phyloP scores from a whole-genome alignment of 1,140 invertebrate species.

The Philotrypesis tridentata region DNA sequence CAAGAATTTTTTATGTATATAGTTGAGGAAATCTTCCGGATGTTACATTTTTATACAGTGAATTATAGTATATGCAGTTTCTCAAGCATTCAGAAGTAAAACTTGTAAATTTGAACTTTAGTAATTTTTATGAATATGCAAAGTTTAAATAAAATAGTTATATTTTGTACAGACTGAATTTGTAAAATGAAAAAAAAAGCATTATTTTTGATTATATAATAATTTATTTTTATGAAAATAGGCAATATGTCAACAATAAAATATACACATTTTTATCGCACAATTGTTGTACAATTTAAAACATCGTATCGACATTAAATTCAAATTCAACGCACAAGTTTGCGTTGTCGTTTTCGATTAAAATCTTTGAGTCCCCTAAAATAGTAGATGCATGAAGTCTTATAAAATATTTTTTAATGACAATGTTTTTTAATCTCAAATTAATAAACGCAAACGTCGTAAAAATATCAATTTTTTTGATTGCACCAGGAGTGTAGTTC shows the following conservation, averaged over 20 bases:
- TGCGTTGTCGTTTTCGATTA: not conserved
- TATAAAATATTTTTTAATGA: constrained; percentile 11
- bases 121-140: not conserved
- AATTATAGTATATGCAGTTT: constrained; percentile 6
- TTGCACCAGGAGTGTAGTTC: not conserved
- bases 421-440: not conserved
- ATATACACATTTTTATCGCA: constrained; percentile 48
- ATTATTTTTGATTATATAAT: constrained; percentile 34
- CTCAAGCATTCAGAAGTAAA: constrained; percentile 10
- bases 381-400: constrained; percentile 16
- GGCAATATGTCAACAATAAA: constrained; percentile 63
- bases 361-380: constrained; percentile 12
- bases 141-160: constrained; percentile 12
- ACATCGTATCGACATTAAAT: constrained; percentile 21
- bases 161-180: constrained; percentile 27
- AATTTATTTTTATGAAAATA: constrained; percentile 67
- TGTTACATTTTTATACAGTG: constrained; percentile 28
- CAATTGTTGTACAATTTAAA: constrained; percentile 41
- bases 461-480: constrained; percentile 27
- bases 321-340: constrained; percentile 30
- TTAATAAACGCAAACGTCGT: not conserved
- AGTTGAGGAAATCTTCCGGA: not conserved
- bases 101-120: constrained; percentile 9
- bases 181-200: not conserved
- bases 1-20: constrained; percentile 42